Conservation (phyloP, 1,140 invertebrate species). For the Drosophila ironensis region DNA sequence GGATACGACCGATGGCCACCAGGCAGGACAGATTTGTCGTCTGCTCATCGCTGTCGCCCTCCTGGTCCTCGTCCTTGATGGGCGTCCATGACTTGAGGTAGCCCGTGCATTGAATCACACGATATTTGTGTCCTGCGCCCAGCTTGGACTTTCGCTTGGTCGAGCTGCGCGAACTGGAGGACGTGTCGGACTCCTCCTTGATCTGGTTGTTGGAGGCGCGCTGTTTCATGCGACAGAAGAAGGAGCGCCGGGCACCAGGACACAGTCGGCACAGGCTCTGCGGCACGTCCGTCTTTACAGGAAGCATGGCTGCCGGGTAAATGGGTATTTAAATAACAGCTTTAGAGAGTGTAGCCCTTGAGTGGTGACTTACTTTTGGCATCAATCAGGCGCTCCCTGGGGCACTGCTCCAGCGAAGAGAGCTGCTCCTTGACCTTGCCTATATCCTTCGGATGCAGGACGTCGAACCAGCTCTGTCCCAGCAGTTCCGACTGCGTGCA, state of each 20-base stretch:
- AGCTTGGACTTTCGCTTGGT: slow-evolving; percentile 87
- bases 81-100: slow-evolving; percentile 96
- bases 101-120: slow-evolving; percentile 93
- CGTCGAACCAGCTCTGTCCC: slow-evolving; percentile 97
- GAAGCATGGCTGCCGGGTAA: slow-evolving; percentile 90
- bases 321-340: background rate
- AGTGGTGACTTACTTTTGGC: slow-evolving; percentile 90
- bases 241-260: slow-evolving; percentile 94
- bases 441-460: slow-evolving; percentile 96
- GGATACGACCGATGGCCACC: slow-evolving; percentile 90
- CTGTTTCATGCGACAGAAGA: slow-evolving; percentile 96
- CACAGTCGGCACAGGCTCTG: slow-evolving; percentile 89
- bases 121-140: slow-evolving; percentile 87
- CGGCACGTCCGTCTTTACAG: slow-evolving; percentile 93
- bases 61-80: slow-evolving; percentile 87
- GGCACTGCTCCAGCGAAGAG: slow-evolving; percentile 93
- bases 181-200: slow-evolving; percentile 89
- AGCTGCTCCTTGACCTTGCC: slow-evolving; percentile 97
- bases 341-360: background rate
- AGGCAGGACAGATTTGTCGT: slow-evolving; percentile 92
- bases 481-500: slow-evolving; percentile 94
- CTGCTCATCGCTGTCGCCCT: slow-evolving; percentile 87
- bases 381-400: slow-evolving; percentile 94
- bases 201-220: slow-evolving; percentile 84
- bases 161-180: slow-evolving; percentile 85